Conservation (phyloP, 2,797 vertebrate species). For the Liasis olivaceus region DNA sequence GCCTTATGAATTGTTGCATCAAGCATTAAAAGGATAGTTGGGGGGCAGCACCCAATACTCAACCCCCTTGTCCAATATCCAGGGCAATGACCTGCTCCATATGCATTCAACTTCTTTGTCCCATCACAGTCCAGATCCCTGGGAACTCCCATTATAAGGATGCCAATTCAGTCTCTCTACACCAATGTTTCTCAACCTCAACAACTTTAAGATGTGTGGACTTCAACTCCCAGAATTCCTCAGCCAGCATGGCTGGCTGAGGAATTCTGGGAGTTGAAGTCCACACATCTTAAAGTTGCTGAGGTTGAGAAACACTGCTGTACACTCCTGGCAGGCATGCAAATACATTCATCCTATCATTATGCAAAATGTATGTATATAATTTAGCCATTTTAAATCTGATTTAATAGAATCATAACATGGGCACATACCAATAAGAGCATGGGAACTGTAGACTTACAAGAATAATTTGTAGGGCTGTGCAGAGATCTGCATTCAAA, state of each 20-base stretch:
- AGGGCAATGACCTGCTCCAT: background rate
- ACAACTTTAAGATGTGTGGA: background rate
- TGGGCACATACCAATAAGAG: background rate
- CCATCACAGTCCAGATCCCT: background rate
- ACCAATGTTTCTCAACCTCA: background rate
- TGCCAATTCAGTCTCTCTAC: background rate
- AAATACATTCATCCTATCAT: background rate
- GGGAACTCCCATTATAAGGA: background rate
- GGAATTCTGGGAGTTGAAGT: background rate
- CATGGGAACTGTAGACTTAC: background rate
- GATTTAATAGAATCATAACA: background rate
- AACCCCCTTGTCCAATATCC: background rate
- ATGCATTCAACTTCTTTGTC: background rate
- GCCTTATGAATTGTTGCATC: background rate
- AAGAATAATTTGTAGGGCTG: too few species aligned
- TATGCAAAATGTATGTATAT: background rate
- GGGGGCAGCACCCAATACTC: background rate
- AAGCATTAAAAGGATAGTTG: background rate
- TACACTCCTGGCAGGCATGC: background rate
- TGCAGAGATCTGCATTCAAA: too few species aligned
- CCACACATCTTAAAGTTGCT: background rate
- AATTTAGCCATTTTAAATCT: background rate
- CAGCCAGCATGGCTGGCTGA: too few species aligned
- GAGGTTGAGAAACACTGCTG: too few species aligned
- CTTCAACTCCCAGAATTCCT: background rate